Base-by-base conservation (phyloP, 2,113 vertebrate species). In the Proteles cristata region DNA sequence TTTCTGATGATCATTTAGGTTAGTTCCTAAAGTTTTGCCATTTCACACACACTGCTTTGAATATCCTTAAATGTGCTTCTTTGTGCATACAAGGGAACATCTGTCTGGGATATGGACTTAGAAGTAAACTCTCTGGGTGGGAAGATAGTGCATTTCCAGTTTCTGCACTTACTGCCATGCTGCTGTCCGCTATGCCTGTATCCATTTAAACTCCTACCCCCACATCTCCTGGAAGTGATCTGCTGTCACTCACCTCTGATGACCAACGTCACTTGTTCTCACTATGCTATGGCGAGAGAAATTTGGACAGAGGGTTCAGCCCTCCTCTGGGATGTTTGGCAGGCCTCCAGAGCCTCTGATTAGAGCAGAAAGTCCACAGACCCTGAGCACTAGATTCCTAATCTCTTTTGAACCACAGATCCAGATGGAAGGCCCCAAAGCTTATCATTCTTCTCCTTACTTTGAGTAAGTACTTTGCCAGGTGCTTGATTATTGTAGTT, bases 1-100 rank as follows among this genome's bases (percentile, higher is more conserved):
- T 73, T 90, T 68, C 71, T 77, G 77, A 26, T 79, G 93, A 90
- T n/a, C 45, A 11, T 48, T 94, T 77, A 69, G n/a, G 63, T 82
- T 87, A 82, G 58, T 84, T 79, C 23, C 69, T 61, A 43, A 86
- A 26, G 50, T 84, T 81, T 76, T 88, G n/a, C 80, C 76, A 0
- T 76, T 71, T 94, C 81, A 82, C 68, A 35, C 11, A 85, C 2
- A 65, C 45, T 71, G 9, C 35, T 6, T 58, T 28, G 71, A 76
- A 2, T 61, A 48, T 33, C 16, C 71, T 82, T 53, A 19, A 11
- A 0, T 31, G 16, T 43, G n/a, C 10, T 61, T 83, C 28, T 81
- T 50, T 28, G 17, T 82, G 45, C 15, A 35, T 9, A 2, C 28
- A 68, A 28, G 43, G 31, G 66, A 53, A 69, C 73, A 26, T 33